phyloP scores from a whole-genome alignment of 1,140 invertebrate genomes.

The Aphaenogaster ashmeadi region DNA sequence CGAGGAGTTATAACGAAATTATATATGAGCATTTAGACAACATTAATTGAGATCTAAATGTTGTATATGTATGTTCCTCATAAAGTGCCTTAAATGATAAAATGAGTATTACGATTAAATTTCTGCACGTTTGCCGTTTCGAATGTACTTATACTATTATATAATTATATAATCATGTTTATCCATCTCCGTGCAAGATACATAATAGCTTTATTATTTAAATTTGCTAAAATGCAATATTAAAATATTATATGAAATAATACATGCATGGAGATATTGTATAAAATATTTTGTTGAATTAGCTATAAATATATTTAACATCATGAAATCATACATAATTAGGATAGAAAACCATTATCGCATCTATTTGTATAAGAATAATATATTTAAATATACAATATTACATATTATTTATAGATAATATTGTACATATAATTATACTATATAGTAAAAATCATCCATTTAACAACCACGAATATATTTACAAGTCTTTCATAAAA shows the following conservation, averaged over 20 bases:
- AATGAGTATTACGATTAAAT: not conserved
- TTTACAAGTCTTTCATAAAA: slow-evolving; percentile 11
- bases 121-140: not conserved
- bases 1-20: slow-evolving; percentile 44
- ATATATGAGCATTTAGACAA: not conserved
- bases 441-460: not conserved
- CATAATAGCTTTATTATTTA: not conserved
- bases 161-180: not conserved
- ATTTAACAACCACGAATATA: not conserved
- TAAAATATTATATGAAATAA: not conserved
- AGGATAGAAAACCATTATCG: not conserved
- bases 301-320: not conserved
- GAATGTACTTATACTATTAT: not conserved
- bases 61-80: not conserved
- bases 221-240: not conserved
- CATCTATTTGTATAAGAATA: not conserved
- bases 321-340: slow-evolving; percentile 12
- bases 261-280: not conserved
- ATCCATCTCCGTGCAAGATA: not conserved
- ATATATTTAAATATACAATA: slow-evolving; percentile 14
- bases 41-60: not conserved
- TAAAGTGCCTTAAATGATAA: slow-evolving; percentile 35
- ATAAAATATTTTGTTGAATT: not conserved
- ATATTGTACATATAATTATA: not conserved
- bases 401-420: slow-evolving; percentile 5